Evolutionary conservation across 2,888 invertebrate species (phyloP), one percentile per base, ranked within the genome.

Genomic region (Heliconius charithonia): DNA sequence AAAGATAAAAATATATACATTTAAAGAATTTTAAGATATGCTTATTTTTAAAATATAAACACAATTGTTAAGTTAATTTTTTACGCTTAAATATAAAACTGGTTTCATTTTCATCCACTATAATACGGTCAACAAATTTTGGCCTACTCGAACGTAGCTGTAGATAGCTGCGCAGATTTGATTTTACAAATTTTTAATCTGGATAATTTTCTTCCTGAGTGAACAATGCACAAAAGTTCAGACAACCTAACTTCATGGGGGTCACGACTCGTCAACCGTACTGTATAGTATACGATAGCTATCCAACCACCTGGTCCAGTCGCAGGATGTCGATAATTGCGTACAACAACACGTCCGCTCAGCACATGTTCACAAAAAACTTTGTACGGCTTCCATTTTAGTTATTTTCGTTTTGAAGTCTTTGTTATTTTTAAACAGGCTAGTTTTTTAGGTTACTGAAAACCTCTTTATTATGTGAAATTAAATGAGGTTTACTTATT

Each of bases 321-420:
- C 83, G 80, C 84, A 84, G 85, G 85, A 85, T 83, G 83, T 78
- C 25, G 27, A 70, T 84, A 83, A 85, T 85, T 82, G 82, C 78
- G 80, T 80, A 83, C 81, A 81, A 84, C 70, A 74, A 75, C 82
- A 78, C 79, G 80, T 78, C 79, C 82, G 80, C 56, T 75, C 63
- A 71, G 66, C 80, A 81, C 76, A 77, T 81, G 75, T 75, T 73
- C 32, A 78, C 73, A 80, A 80, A 81, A 80, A 78, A 63, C 56
- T 59, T 65, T 73, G 73, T 81, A 77, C 56, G 82, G 81, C 77
- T 80, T 77, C 81, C n/a, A 13, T 69, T 72, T 72, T 22, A 32
- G 29, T 59, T 72, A 32, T 72, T 56, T 72, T 56, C 13, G 59
- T 59, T 72, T 72, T 59, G 59, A 72, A 59, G 25, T 41, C 37